phyloP scores from a whole-genome alignment of 1,140 invertebrate genomes.

The Spodoptera frugiperda region DNA sequence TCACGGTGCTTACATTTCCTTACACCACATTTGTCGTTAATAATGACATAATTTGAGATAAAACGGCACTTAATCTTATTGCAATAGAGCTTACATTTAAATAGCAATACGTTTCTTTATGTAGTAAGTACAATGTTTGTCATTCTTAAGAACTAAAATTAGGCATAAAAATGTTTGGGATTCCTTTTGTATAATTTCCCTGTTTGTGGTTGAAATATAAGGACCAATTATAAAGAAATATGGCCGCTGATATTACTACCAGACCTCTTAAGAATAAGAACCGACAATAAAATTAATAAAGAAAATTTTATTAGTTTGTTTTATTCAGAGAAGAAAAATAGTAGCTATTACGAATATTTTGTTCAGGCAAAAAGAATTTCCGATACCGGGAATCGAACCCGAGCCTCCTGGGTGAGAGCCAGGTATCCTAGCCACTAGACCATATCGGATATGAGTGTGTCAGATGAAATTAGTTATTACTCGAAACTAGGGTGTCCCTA shows the following conservation, averaged over 20 bases:
- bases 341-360: not conserved
- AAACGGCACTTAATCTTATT: conserved; percentile 17
- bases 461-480: too few relatives aligned
- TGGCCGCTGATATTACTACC: not conserved
- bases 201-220: conserved; percentile 1
- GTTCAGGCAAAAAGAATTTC: conserved; percentile 48
- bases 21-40: conserved; percentile 43
- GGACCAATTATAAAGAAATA: conserved; percentile 25
- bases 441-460: conserved; percentile 64
- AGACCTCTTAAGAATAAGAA: not conserved
- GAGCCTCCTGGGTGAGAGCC: conserved; percentile 72
- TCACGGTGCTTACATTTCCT: conserved; percentile 39
- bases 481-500: too few relatives aligned
- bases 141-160: conserved; percentile 24
- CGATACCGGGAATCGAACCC: conserved; percentile 79
- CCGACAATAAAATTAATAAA: not conserved
- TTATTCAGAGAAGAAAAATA: not conserved
- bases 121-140: conserved; percentile 3
- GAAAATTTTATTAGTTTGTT: conserved; percentile 2
- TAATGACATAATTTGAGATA: conserved; percentile 43
- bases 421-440: conserved; percentile 78
- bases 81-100: conserved; percentile 22
- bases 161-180: conserved; percentile 31
- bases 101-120: conserved; percentile 11
- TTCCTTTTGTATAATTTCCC: conserved; percentile 16